Base-by-base conservation (phyloP, 1,140 invertebrate genomes). In the Tribolium madens region DNA sequence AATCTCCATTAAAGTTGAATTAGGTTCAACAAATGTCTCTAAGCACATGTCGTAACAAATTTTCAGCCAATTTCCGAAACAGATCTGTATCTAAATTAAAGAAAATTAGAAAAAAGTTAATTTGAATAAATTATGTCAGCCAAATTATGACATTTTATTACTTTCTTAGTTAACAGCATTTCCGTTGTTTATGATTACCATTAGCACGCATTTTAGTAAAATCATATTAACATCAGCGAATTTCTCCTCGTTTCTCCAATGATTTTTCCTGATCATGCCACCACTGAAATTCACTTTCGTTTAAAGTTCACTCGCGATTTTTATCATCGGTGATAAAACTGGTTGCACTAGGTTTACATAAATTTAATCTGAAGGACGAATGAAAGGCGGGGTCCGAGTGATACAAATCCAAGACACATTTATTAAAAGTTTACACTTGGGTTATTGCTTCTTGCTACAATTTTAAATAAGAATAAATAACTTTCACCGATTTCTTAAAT, bases 351-450 rank as follows among this genome's bases (percentile, higher is more conserved):
- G 15, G 50, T 52, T 52, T 52, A 60, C 53, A 57, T 57, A 57
- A 64, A 64, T 64, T 64, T 64, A 12, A 64, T 64, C 12, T 15
- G 57, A 64, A 64, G 57, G 57, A 64, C 57, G 26, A 64, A 64
- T 64, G 57, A 64, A 64, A 64, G 57, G 57, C 57, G 57, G 57
- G 48, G 57, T 31, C 12, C 53, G 53, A 9, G 26, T 64, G 57
- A 64, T 64, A 64, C 26, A 64, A 17, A 64, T 33, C 21, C 26
- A 64, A 33, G 26, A 12, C 15, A 21, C 18, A 57, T 64, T 64
- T 64, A 64, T 64, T 64, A 64, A 64, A 64, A 64, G 33, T 64
- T 64, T 33, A 64, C 26, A 64, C 21, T 64, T 64, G 9, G 57
- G n/a, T 57, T 57, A 57, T 57, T 17, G 52, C n/a, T 42, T 26